A percentile compares a stretch with the other conserved stretches of the same genome.
These are phyloP conservation scores for Stegana nigrithorax DNA, from an alignment of 2,888 invertebrate genomes.

Conservation along the genomic window DNA sequence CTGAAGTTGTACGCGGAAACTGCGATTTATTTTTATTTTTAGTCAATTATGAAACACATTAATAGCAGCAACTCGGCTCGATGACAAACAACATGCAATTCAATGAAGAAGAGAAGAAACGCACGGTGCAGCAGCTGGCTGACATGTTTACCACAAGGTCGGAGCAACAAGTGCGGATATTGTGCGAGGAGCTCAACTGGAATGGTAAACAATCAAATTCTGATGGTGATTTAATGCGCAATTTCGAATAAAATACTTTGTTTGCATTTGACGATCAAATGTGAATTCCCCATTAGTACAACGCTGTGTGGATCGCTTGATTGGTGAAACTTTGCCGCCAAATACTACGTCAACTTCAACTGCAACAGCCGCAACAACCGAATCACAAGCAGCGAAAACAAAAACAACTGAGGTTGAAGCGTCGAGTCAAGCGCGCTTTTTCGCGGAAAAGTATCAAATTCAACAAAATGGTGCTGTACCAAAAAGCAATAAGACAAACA, in stretches of 20 bases:
- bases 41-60: too few species aligned
- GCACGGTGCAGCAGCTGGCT: neutral
- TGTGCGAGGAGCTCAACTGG: slow-evolving; percentile 24
- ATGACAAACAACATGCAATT: neutral
- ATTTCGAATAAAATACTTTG: slow-evolving; percentile 25
- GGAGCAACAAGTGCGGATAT: neutral
- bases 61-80: too few species aligned
- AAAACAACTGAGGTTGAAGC: slow-evolving; percentile 36
- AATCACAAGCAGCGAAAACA: too few species aligned
- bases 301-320: neutral
- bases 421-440: slow-evolving; percentile 36
- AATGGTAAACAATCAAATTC: slow-evolving; percentile 24
- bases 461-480: neutral
- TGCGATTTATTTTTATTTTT: too few species aligned
- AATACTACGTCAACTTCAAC: neutral
- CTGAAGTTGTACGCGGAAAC: too few species aligned
- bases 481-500: slow-evolving; percentile 13
- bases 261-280: slow-evolving; percentile 11
- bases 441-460: slow-evolving; percentile 27
- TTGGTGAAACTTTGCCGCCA: slow-evolving; percentile 16
- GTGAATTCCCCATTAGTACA: slow-evolving; percentile 19
- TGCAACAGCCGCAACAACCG: neutral
- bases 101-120: slow-evolving; percentile 2
- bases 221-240: slow-evolving; percentile 35
- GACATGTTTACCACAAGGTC: neutral